phyloP scores from a whole-genome alignment of 2,113 vertebrate genomes.

The Phoxinus phoxinus region DNA sequence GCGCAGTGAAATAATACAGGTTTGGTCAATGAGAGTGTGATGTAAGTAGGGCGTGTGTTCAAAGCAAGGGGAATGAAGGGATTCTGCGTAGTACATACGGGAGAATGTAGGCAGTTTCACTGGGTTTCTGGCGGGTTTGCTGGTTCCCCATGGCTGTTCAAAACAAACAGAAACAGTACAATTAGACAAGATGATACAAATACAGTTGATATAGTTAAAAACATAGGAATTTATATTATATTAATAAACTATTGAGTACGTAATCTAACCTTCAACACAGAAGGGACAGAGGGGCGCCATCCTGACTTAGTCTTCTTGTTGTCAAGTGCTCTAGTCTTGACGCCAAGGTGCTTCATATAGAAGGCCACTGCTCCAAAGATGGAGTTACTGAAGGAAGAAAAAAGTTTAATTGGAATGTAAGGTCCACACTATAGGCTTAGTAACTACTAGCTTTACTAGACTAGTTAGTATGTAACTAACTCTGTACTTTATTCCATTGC shows the following conservation, averaged over 20 bases:
- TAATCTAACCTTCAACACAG: constrained; percentile 17
- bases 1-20: background rate
- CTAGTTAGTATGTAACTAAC: too few relatives aligned
- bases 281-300: constrained; percentile 74
- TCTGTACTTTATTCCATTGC: too few relatives aligned
- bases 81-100: background rate
- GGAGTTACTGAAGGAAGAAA: constrained; percentile 72
- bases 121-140: background rate
- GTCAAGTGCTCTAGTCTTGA: constrained; percentile 83
- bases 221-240: background rate
- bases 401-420: background rate
- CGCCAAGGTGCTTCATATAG: constrained; percentile 89
- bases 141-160: constrained; percentile 22
- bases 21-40: constrained; percentile 18
- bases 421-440: too few relatives aligned
- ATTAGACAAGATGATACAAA: background rate
- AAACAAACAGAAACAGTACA: background rate
- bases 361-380: constrained; percentile 81
- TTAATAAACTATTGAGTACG: background rate
- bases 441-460: too few relatives aligned
- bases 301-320: constrained; percentile 86
- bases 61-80: background rate
- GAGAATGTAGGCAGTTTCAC: background rate
- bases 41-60: background rate
- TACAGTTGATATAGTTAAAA: background rate